Conservation (phyloP, 2,797 vertebrate genomes). For the Serranus cabrilla region DNA sequence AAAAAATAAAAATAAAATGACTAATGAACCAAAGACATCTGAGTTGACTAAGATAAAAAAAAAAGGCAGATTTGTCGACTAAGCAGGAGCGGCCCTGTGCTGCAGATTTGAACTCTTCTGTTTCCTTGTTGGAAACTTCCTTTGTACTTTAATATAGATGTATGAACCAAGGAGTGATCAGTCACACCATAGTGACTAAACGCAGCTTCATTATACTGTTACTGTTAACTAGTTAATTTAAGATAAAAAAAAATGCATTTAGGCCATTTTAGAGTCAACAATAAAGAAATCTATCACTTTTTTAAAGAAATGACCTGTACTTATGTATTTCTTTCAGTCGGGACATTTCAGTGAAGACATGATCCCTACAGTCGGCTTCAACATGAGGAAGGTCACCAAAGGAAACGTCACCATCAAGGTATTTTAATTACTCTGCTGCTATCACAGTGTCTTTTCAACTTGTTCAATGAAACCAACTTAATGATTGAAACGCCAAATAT, state of each 20-base stretch:
- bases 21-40: too few species aligned
- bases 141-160: slow-evolving; percentile 1
- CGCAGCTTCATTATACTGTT: too few species aligned
- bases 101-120: not conserved
- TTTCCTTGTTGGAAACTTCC: not conserved
- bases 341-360: slow-evolving; percentile 99
- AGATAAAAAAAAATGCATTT: too few species aligned
- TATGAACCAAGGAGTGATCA: not conserved
- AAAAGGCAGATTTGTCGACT: too few species aligned
- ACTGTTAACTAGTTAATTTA: not conserved
- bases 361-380: slow-evolving; percentile 99
- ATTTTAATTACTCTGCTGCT: slow-evolving; percentile 26
- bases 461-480: not conserved
- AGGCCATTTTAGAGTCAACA: too few species aligned
- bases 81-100: too few species aligned
- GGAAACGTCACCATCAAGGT: slow-evolving; percentile 99
- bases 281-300: too few species aligned
- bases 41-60: too few species aligned
- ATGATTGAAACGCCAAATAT: slow-evolving; percentile 18
- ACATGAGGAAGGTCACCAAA: slow-evolving; percentile 99
- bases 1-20: too few species aligned
- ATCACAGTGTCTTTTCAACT: not conserved
- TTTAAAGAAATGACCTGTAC: not conserved
- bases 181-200: too few species aligned
- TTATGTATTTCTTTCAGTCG: slow-evolving; percentile 85